These are phyloP conservation scores for Pollenia griseotomentosa DNA, from an alignment of 2,888 invertebrate genomes.

Conservation along the genomic window DNA sequence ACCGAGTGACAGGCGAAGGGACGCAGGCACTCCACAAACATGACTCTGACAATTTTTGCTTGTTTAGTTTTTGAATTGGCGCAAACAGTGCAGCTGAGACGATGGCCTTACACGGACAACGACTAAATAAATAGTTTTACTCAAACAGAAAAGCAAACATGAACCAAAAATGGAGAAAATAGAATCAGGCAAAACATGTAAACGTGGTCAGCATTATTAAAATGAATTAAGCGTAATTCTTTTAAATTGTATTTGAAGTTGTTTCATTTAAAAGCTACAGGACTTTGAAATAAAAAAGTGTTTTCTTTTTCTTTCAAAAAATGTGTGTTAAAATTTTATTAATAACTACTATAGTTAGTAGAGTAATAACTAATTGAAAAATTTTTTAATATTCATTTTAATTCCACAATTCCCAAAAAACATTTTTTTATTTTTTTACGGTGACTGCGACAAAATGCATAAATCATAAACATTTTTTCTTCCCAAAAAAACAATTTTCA, in stretches of 20 bases:
- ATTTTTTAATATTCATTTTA: no score
- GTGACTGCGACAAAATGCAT: no score
- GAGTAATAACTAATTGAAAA: no score
- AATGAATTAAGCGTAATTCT: constrained; percentile 20
- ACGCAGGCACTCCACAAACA: constrained; percentile 25
- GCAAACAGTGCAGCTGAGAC: constrained; percentile 67
- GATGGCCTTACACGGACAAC: constrained; percentile 10
- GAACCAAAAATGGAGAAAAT: background rate
- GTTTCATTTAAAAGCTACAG: background rate
- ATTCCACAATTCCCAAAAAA: no score
- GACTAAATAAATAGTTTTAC: constrained; percentile 39
- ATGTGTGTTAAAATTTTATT: no score
- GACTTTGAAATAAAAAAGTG: background rate
- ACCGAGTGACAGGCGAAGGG: constrained; percentile 10
- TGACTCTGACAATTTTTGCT: constrained; percentile 49
- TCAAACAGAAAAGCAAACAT: constrained; percentile 26
- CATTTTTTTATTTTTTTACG: no score
- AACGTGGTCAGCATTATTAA: constrained; percentile 67
- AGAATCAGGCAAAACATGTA: constrained; percentile 53
- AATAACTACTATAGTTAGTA: no score
- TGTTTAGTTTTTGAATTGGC: constrained; percentile 49
- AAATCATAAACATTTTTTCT: no score
- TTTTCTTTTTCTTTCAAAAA: no score
- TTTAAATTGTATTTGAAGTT: constrained; percentile 28
- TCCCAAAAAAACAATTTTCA: no score